Base-by-base conservation (phyloP, 1,140 invertebrate species). In the Drosophila repletoides region DNA sequence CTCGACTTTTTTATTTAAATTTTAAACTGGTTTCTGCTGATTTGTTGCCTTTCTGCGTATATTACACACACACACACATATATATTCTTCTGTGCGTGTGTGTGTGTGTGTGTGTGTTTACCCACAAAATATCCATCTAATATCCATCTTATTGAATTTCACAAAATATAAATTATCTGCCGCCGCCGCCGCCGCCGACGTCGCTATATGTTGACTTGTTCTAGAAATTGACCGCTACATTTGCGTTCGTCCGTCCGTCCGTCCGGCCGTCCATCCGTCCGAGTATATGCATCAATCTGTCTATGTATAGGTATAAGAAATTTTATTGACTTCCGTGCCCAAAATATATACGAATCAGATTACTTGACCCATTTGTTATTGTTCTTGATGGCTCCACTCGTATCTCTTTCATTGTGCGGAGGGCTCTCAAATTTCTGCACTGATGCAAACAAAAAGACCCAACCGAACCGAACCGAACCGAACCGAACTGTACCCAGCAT, bases 11-110 rank as follows among this genome's bases (percentile, higher is more conserved):
- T 84, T 84, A 84, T 84, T 84, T 84, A 84, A 84, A 84, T 84
- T 84, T 86, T 84, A 80, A 84, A 84, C 79, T 84, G 80, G 79
- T 84, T 84, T 84, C 66, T 73, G 74, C 80, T 84, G 80, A 84
- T 84, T 83, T 83, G 80, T 84, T 77, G 59, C 51, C 51, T 76
- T 67, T 55, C 58, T 58, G 73, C 64, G 59, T 58, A 49, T 74
- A 74, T 76, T 66, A 76, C 75, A n/a, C n/a, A n/a, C n/a, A n/a
- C n/a, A n/a, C n/a, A n/a, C n/a, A n/a, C n/a, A n/a, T n/a, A n/a
- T n/a, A 75, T 65, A 53, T 68, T 19, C 14, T 34, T 6, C 12
- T 15, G 31, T 51, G 14, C 12, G 21, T 28, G 26, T 53, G 15
- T 53, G 24, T 21, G 24, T 41, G 9, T 59, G 10, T 6, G 22